phyloP scores from a whole-genome alignment of 2,113 vertebrate species.

The Caranx melampygus region DNA sequence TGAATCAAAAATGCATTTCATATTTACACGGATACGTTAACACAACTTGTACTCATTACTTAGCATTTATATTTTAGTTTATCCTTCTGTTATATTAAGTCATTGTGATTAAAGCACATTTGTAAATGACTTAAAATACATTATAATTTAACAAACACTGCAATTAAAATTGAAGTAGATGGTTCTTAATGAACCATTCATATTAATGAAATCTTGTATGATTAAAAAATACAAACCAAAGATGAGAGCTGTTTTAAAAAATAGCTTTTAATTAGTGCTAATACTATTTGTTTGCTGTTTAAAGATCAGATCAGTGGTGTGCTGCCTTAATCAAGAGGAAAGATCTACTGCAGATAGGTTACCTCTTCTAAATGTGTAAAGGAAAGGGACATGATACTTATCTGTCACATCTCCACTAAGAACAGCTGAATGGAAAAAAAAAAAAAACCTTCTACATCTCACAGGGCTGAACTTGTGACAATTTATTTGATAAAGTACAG shows the following conservation, averaged over 20 bases:
- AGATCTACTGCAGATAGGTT: slow-evolving; percentile 4
- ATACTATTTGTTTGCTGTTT: background rate
- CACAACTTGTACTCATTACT: background rate
- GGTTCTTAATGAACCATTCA: too few relatives aligned
- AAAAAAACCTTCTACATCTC: slow-evolving; percentile 15
- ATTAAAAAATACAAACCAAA: background rate
- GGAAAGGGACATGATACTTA: background rate
- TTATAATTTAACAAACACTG: background rate
- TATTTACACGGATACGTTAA: background rate
- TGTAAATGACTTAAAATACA: background rate
- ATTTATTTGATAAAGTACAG: slow-evolving; percentile 44
- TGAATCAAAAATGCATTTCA: background rate
- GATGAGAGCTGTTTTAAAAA: background rate
- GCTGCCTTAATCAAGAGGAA: background rate
- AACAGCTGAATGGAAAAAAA: background rate
- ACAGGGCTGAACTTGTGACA: background rate
- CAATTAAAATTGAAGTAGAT: background rate
- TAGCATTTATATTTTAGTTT: background rate
- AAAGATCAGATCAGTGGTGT: background rate
- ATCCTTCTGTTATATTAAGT: background rate
- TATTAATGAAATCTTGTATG: too few relatives aligned
- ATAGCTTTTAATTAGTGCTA: background rate
- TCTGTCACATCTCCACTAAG: background rate
- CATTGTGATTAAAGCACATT: background rate
- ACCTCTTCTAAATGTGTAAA: background rate